Evolutionary conservation across 2,797 vertebrate species (phyloP).

Genomic region (Acrossocheilus fasciatus): DNA sequence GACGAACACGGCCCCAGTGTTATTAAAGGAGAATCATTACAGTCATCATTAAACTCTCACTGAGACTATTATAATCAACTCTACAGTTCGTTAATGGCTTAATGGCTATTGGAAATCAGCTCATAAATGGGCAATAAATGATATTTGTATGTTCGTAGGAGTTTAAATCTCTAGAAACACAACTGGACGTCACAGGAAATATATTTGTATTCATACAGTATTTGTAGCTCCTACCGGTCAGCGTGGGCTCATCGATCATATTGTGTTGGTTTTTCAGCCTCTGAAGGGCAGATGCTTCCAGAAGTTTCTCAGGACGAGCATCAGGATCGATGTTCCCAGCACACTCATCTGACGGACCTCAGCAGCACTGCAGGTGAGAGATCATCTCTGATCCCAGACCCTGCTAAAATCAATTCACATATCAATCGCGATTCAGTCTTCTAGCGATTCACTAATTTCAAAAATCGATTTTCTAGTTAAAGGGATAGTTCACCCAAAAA

Average conservation of each 20-base stretch:
- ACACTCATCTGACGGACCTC: slow-evolving; percentile 9
- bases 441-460: too few species aligned
- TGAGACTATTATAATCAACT: slow-evolving; percentile 6
- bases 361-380: slow-evolving; percentile 42
- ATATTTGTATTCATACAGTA: too few species aligned
- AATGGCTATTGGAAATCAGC: slow-evolving; percentile 32
- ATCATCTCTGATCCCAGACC: too few species aligned
- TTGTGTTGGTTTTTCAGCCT: not conserved
- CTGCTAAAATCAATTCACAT: too few species aligned
- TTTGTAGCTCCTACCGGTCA: not conserved
- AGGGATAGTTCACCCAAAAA: too few species aligned
- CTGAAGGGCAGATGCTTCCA: not conserved
- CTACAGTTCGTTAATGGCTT: slow-evolving; percentile 40
- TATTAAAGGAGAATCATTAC: slow-evolving; percentile 39
- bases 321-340: not conserved
- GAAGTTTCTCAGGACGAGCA: not conserved
- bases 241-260: not conserved
- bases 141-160: slow-evolving; percentile 8
- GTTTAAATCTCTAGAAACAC: not conserved
- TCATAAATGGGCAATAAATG: slow-evolving; percentile 14
- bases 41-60: not conserved
- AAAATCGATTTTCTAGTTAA: too few species aligned
- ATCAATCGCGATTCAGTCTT: too few species aligned
- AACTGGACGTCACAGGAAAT: too few species aligned
- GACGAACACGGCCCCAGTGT: not conserved